phyloP scores from a whole-genome alignment of 1,140 invertebrate species.

The Armadillidium nasatum region DNA sequence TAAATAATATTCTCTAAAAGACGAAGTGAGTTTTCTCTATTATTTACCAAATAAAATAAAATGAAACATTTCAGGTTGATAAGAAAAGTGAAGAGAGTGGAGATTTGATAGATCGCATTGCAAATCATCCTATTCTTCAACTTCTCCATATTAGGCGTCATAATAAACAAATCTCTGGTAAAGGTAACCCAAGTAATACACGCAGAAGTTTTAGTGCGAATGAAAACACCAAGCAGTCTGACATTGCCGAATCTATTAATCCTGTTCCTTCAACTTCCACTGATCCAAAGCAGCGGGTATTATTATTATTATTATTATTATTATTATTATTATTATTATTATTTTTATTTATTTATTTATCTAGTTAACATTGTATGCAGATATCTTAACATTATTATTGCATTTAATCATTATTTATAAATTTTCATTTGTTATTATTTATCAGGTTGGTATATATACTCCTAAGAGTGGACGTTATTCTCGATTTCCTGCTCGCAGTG shows the following conservation, averaged over 20 bases:
- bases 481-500: constrained; percentile 29
- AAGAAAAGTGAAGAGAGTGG: constrained; percentile 66
- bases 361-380: no score
- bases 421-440: not conserved
- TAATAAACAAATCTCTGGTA: constrained; percentile 2
- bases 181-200: constrained; percentile 28
- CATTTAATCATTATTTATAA: no score
- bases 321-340: no score
- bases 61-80: constrained; percentile 34
- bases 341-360: no score
- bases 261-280: constrained; percentile 33
- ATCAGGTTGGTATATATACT: constrained; percentile 38
- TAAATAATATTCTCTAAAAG: no score
- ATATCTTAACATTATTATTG: no score
- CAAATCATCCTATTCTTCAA: constrained; percentile 69
- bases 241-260: constrained; percentile 55
- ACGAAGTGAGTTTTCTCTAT: no score
- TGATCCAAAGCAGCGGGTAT: constrained; percentile 39
- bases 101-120: constrained; percentile 60
- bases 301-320: no score
- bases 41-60: no score
- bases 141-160: constrained; percentile 47
- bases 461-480: constrained; percentile 32
- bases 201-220: constrained; percentile 44
- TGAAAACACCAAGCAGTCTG: constrained; percentile 38